Percentiles rank a stretch among this genome's conserved stretches.
Conservation (phyloP, 2,797 vertebrate species). For the Oreochromis grahami region DNA sequence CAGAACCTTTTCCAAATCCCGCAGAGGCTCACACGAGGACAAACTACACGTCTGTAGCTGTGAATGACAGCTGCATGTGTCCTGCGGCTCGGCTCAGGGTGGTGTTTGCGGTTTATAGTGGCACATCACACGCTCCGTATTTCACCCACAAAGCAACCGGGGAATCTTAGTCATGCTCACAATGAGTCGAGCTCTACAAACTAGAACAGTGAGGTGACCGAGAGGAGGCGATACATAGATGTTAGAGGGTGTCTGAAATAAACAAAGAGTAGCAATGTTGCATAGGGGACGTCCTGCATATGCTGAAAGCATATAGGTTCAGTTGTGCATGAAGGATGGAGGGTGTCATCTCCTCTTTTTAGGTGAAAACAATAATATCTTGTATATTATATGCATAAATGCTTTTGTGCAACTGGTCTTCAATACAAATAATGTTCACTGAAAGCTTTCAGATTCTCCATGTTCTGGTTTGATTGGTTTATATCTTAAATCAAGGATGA, state of each 20-base stretch:
- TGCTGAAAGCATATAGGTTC: rapidly evolving
- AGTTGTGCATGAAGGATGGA: not conserved
- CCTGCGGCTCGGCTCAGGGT: not conserved
- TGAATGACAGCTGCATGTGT: slow-evolving; percentile 53
- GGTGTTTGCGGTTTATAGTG: not conserved
- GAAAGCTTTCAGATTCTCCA: rapidly evolving
- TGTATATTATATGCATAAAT: not conserved
- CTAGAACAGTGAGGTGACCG: not conserved
- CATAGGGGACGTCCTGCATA: not conserved
- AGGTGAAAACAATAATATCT: not conserved
- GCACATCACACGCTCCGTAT: not conserved
- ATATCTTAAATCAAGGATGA: not conserved
- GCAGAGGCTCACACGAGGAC: not conserved
- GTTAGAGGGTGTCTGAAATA: not conserved
- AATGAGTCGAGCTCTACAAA: not conserved
- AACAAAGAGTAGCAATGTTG: not conserved
- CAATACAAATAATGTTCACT: rapidly evolving
- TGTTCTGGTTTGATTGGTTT: not conserved
- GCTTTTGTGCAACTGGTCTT: not conserved
- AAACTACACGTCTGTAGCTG: not conserved
- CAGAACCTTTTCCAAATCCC: not conserved
- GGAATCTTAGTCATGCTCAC: not conserved
- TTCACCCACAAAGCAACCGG: not conserved
- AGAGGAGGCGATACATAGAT: not conserved
- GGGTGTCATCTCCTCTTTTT: not conserved